These are phyloP conservation scores for Tapera naevia DNA, from an alignment of 2,797 vertebrate species.

Conservation along the genomic window DNA sequence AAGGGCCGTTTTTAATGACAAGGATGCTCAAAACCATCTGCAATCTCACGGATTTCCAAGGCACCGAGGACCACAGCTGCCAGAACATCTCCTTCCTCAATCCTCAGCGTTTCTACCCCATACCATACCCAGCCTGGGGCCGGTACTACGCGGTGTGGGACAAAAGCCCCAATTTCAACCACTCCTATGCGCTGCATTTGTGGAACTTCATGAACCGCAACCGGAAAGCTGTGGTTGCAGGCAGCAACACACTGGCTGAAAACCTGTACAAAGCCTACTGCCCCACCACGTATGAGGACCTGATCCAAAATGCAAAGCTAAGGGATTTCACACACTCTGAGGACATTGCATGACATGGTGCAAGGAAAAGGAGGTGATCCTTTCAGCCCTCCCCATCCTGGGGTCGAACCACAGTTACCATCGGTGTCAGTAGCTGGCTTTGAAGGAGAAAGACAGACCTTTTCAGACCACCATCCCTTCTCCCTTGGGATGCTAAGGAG, in stretches of 20 bases:
- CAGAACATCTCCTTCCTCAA: conserved; percentile 77
- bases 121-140: conserved; percentile 65
- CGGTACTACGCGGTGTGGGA: conserved; percentile 76
- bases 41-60: conserved; percentile 65
- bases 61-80: conserved; percentile 67
- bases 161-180: conserved; percentile 66
- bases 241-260: conserved; percentile 75
- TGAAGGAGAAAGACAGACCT: background rate
- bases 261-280: conserved; percentile 75
- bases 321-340: background rate
- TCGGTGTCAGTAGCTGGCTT: fast-evolving
- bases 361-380: background rate
- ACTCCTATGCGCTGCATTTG: conserved; percentile 76
- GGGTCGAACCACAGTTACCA: background rate
- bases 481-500: background rate
- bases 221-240: conserved; percentile 23
- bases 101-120: conserved; percentile 78
- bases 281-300: conserved; percentile 68
- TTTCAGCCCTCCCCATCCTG: background rate
- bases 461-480: background rate
- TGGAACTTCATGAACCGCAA: conserved; percentile 80
- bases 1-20: conserved; percentile 76
- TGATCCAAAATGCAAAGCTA: conserved; percentile 30
- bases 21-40: conserved; percentile 73
- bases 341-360: background rate